Percentiles rank a stretch among this genome's conserved stretches.
Evolutionary conservation across 2,797 vertebrate genomes (phyloP).

Genomic region (Microtus californicus): DNA sequence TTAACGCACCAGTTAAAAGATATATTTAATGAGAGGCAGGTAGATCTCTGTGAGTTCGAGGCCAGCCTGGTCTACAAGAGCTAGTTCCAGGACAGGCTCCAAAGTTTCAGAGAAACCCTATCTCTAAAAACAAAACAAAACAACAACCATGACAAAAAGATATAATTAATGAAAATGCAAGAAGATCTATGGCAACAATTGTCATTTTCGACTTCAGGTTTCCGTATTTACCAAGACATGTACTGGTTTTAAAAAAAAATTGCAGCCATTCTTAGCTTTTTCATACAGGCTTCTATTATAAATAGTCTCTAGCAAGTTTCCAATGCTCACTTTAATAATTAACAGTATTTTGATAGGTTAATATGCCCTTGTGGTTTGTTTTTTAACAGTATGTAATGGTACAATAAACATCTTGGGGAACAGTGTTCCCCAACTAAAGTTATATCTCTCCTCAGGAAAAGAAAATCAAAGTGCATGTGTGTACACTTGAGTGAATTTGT

Average conservation of each 20-base stretch:
- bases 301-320: slow-evolving; percentile 18
- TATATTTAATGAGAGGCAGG: background rate
- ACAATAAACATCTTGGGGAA: background rate
- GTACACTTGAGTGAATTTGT: background rate
- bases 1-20: background rate
- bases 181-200: background rate
- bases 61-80: too few relatives aligned
- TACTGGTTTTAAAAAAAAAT: background rate
- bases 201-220: background rate
- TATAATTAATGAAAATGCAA: background rate
- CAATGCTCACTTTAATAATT: slow-evolving; percentile 53
- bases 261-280: background rate
- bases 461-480: background rate
- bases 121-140: too few relatives aligned
- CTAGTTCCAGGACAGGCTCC: too few relatives aligned
- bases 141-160: background rate
- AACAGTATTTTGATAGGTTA: background rate
- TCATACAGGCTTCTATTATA: background rate
- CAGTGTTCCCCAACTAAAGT: background rate
- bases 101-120: too few relatives aligned
- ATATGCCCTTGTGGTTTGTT: background rate
- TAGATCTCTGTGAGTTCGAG: too few relatives aligned
- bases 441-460: background rate
- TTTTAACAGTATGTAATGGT: slow-evolving; percentile 21
- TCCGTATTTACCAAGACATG: background rate